Evolutionary conservation across 2,113 vertebrate genomes (phyloP).

Genomic region (Hiodon tergisus): DNA sequence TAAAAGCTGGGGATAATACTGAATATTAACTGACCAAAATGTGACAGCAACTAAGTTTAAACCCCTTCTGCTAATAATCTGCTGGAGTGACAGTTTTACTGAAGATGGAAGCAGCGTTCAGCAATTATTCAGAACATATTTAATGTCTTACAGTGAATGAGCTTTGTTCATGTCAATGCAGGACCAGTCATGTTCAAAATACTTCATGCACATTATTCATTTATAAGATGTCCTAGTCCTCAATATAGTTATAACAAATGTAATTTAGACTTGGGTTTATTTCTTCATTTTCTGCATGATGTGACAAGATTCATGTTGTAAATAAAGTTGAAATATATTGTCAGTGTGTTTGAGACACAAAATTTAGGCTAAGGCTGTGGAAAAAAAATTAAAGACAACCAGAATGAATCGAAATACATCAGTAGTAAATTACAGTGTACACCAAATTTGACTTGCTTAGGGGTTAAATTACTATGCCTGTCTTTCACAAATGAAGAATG

Average conservation of each 20-base stretch:
- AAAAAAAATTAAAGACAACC: constrained; percentile 21
- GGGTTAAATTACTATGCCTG: no score
- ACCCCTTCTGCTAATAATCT: no score
- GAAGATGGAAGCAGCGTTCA: background rate
- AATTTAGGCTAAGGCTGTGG: constrained; percentile 45
- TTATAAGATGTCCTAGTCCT: constrained; percentile 49
- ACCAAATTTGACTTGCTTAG: no score
- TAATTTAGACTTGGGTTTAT: constrained; percentile 38
- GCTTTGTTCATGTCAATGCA: background rate
- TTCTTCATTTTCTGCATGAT: constrained; percentile 41
- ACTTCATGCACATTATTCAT: constrained; percentile 57
- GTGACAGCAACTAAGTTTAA: no score
- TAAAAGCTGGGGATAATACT: no score
- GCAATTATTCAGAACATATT: background rate
- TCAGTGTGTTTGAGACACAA: constrained; percentile 29
- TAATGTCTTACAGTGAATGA: background rate
- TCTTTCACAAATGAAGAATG: no score
- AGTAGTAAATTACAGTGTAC: no score
- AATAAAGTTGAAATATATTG: constrained; percentile 15
- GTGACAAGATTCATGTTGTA: constrained; percentile 34
- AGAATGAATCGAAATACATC: constrained; percentile 9
- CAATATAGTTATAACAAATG: constrained; percentile 55
- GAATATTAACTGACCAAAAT: no score
- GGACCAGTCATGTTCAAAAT: constrained; percentile 6
- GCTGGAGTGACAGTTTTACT: no score